Evolutionary conservation across 1,140 invertebrate species (phyloP).

Genomic region (Bombus superbus): DNA sequence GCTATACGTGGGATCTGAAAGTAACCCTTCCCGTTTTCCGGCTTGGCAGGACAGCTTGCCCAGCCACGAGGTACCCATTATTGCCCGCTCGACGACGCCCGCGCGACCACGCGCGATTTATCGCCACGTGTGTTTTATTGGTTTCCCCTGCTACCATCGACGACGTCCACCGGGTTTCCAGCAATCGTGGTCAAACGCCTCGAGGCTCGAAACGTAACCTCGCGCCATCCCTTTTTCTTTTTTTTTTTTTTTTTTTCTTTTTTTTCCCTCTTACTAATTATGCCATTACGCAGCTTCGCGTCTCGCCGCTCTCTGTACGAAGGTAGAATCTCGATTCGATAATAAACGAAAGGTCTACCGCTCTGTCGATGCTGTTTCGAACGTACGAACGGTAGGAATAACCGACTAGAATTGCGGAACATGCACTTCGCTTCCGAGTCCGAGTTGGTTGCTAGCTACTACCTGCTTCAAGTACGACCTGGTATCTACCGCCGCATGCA

Average conservation of each 20-base stretch:
- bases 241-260: no score
- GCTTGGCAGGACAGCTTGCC: slow-evolving; percentile 32
- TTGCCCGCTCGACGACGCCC: slow-evolving; percentile 70
- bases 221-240: not conserved
- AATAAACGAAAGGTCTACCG: not conserved
- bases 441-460: not conserved
- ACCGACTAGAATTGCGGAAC: not conserved
- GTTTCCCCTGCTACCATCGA: slow-evolving; percentile 59
- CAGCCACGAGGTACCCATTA: slow-evolving; percentile 70
- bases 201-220: slow-evolving; percentile 3
- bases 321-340: not conserved
- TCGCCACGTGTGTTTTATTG: slow-evolving; percentile 74
- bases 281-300: not conserved
- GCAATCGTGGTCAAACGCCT: slow-evolving; percentile 17
- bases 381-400: not conserved
- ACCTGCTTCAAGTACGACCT: slow-evolving; percentile 23
- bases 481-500: slow-evolving; percentile 3
- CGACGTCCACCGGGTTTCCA: slow-evolving; percentile 55
- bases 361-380: not conserved
- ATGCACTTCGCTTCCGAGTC: not conserved
- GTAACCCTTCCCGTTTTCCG: slow-evolving; percentile 65
- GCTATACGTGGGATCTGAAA: slow-evolving; percentile 58
- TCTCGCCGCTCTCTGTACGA: no score
- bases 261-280: not conserved
- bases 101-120: slow-evolving; percentile 69